Base-by-base conservation (phyloP, 2,797 vertebrate genomes). In the Falco novaeseelandiae region DNA sequence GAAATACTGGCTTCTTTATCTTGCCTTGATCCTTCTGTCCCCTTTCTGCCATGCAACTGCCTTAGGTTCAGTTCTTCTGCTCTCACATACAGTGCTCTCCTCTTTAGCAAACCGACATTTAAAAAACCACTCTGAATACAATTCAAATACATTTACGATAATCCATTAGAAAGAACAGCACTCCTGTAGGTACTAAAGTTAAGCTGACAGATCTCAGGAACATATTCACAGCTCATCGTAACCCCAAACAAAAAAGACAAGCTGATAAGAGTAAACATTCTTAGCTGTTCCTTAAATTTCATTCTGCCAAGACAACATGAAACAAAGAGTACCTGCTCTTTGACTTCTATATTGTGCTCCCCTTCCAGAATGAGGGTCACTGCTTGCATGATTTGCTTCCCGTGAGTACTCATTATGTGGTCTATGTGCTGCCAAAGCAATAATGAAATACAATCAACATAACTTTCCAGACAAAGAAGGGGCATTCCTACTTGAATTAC, bases 311-410 rank as follows among this genome's bases (percentile, higher is more conserved):
- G 32, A 94, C 18, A 95, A 86, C 23, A 71, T 13, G 70, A 77
- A 96, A 93, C 17, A 44, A 44, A 44, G 46, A 96, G 89, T 98
- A 99, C 99, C 99, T 99, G 99, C 91, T 99, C 99, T 98, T 99
- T 99, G 97, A 99, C 99, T 98, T 99, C 99, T 80, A 99, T 98
- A 77, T 99, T 99, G 97, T 99, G 99, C 93, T 99, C 99, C 54
- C 99, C 99, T 97, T 99, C 99, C 95, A 99, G 98, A 97, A 99
- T 99, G 90, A 99, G 98, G 29, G 99, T 99, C 97, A 99, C 99
- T 3, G 99, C 99, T 98, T 99, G 99, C 99, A 99, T 99, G 97
- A 99, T 99, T 98, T 99, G 99, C 98, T 99, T 99, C 94, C 99
- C 99, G n/a, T 99, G 99, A 89, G 99, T 99, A 95, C 99, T 99